phyloP scores from a whole-genome alignment of 2,888 invertebrate species.

The Drosophila mulleri region DNA sequence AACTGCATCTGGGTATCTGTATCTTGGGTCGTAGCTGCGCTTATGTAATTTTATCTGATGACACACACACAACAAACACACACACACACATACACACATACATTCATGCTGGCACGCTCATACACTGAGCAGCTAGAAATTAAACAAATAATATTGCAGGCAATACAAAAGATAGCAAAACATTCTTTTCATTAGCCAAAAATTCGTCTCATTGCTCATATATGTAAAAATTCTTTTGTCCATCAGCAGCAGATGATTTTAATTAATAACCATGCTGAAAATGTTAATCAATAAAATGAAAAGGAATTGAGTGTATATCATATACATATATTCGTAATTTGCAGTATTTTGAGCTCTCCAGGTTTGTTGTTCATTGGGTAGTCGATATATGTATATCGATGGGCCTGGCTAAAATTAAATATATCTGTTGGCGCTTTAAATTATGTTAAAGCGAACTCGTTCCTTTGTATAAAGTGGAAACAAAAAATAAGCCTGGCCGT shows the following conservation, averaged over 20 bases:
- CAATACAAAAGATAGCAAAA: constrained; percentile 28
- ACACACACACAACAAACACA: constrained; percentile 1
- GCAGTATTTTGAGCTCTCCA: too few relatives aligned
- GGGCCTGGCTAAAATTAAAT: too few relatives aligned
- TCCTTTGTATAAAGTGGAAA: too few relatives aligned
- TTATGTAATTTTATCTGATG: constrained; percentile 14
- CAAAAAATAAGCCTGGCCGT: too few relatives aligned
- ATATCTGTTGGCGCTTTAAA: too few relatives aligned
- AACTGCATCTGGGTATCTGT: background rate
- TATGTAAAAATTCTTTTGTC: background rate
- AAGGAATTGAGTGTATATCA: background rate
- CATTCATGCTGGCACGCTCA: background rate
- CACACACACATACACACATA: background rate
- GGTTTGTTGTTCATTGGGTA: too few relatives aligned
- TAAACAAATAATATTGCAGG: constrained; percentile 16
- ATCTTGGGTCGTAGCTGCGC: constrained; percentile 22
- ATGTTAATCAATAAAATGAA: too few relatives aligned
- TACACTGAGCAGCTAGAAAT: constrained; percentile 20
- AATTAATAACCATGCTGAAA: too few relatives aligned
- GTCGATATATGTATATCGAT: too few relatives aligned
- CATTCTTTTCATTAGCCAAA: background rate
- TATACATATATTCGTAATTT: too few relatives aligned
- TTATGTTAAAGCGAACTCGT: too few relatives aligned
- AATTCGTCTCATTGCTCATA: background rate
- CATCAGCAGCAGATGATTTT: background rate